phyloP scores from a whole-genome alignment of 64 coral and sea anemone genomes.

The Actinia tenebrosa region DNA sequence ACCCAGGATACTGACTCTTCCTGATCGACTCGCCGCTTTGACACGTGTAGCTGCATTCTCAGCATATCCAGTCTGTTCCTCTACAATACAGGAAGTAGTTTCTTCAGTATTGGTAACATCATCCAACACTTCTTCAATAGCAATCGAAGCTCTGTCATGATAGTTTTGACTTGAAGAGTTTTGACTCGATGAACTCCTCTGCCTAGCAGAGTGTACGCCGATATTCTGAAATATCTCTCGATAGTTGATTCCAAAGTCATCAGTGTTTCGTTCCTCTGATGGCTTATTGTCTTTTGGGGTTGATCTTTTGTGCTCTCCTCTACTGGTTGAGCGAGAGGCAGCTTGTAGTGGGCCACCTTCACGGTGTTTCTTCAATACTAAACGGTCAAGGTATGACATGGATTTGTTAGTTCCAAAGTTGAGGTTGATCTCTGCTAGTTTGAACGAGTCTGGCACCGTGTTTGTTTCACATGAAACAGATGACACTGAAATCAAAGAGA shows the following conservation, averaged over 20 bases:
- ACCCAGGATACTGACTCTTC: constrained; percentile 62
- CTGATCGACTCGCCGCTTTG: not conserved
- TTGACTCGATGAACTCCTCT: not conserved
- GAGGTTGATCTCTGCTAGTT: constrained; percentile 54
- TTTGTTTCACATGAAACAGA: constrained; percentile 59
- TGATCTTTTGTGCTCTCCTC: constrained; percentile 3
- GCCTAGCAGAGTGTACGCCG: constrained; percentile 27
- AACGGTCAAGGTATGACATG: constrained; percentile 80
- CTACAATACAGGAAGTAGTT: constrained; percentile 63
- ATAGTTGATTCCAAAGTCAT: constrained; percentile 63
- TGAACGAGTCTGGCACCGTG: constrained; percentile 33
- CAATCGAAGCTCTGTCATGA: not conserved
- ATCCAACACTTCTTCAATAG: constrained; percentile 61
- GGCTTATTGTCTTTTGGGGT: not conserved
- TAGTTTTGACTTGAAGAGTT: not conserved
- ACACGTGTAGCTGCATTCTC: not conserved
- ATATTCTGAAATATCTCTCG: constrained; percentile 71
- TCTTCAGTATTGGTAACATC: constrained; percentile 38
- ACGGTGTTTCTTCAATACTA: constrained; percentile 82
- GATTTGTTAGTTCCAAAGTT: constrained; percentile 66
- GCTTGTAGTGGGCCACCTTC: constrained; percentile 5
- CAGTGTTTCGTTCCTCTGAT: constrained; percentile 9
- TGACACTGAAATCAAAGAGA: constrained; percentile 17
- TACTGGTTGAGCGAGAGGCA: not conserved
- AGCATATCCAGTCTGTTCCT: constrained; percentile 29